Conservation (phyloP, 2,888 invertebrate species). For the Corbicula japonica region DNA sequence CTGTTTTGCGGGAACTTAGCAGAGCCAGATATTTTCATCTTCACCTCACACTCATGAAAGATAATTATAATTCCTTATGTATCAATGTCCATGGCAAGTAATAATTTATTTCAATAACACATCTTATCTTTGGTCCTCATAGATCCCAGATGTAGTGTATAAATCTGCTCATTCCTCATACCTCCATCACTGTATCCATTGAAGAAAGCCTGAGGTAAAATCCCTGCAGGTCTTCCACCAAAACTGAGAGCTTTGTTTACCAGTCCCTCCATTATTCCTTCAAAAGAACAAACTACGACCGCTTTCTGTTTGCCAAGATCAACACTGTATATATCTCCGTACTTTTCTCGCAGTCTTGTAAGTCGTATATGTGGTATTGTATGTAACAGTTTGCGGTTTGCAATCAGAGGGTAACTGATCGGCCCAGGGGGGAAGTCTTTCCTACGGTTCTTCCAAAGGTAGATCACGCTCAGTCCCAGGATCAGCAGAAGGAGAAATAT, state of each 20-base stretch:
- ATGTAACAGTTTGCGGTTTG: constrained; percentile 66
- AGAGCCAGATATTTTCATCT: too few species aligned
- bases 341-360: constrained; percentile 71
- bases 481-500: constrained; percentile 31
- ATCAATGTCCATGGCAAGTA: too few species aligned
- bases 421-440: constrained; percentile 74
- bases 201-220: constrained; percentile 65
- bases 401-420: constrained; percentile 69
- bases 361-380: constrained; percentile 71
- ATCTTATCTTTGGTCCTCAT: too few species aligned
- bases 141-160: too few species aligned
- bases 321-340: constrained; percentile 77
- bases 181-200: constrained; percentile 58
- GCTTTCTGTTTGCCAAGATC: constrained; percentile 69
- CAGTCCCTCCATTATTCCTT: constrained; percentile 76
- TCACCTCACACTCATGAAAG: too few species aligned
- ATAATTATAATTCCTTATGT: too few species aligned
- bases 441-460: constrained; percentile 55
- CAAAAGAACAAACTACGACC: constrained; percentile 74
- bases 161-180: too few species aligned
- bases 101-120: too few species aligned
- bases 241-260: constrained; percentile 59
- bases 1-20: too few species aligned
- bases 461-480: constrained; percentile 62
- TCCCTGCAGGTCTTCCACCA: constrained; percentile 70